Evolutionary conservation across 35 echinoderm and acorn worm species (phyloP).

Genomic region (Heliocidaris erythrogramma): DNA sequence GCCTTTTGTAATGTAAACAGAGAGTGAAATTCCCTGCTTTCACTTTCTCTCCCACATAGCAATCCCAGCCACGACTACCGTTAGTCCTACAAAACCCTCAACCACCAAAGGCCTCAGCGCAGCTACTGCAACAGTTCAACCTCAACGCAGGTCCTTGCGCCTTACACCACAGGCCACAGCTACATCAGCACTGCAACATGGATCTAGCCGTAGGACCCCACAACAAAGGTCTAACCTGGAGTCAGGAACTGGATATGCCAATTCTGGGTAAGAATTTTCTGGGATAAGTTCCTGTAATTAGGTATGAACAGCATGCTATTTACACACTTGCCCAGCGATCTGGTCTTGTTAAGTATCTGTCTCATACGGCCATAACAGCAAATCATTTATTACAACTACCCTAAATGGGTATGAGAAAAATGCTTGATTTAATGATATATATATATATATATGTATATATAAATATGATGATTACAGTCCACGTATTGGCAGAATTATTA

Average conservation of each 20-base stretch:
- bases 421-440: too few relatives aligned
- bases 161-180: conserved; percentile 61
- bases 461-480: too few relatives aligned
- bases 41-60: background rate
- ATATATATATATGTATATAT: too few relatives aligned
- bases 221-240: background rate
- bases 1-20: background rate
- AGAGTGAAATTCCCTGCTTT: background rate
- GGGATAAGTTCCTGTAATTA: too few relatives aligned
- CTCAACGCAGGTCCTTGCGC: background rate
- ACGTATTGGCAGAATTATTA: too few relatives aligned
- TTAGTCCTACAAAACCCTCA: background rate
- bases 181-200: conserved; percentile 24
- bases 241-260: background rate
- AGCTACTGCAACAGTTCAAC: background rate
- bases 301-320: too few relatives aligned
- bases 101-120: background rate
- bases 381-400: too few relatives aligned
- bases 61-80: background rate
- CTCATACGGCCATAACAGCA: too few relatives aligned
- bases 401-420: too few relatives aligned
- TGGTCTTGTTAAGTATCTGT: too few relatives aligned
- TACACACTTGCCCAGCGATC: too few relatives aligned
- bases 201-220: background rate
- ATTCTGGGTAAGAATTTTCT: background rate